These are phyloP conservation scores for Argopecten irradians DNA, from an alignment of 1,140 invertebrate genomes.

Conservation along the genomic window DNA sequence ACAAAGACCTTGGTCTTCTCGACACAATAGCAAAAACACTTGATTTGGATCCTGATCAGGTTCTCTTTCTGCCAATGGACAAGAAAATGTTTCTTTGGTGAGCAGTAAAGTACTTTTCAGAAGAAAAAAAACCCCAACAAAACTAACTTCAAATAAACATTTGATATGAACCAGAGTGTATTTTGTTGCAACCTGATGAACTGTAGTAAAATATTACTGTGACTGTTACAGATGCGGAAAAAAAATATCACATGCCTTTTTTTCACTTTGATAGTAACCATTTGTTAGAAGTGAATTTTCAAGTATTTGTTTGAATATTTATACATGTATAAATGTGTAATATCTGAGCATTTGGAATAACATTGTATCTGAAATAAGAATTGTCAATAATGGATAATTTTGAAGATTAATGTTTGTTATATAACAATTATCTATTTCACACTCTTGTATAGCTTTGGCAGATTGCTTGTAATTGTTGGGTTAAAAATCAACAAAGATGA, in stretches of 20 bases:
- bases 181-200: not conserved
- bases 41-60: conserved; percentile 1
- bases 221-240: not conserved
- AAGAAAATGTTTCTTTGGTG: not conserved
- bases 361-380: no score
- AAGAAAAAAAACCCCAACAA: not conserved
- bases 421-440: no score
- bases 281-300: no score
- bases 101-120: not conserved
- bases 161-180: not conserved
- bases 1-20: conserved; percentile 34
- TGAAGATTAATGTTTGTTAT: no score
- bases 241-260: no score
- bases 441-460: no score
- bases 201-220: not conserved
- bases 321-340: no score
- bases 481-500: not conserved
- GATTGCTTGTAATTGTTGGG: no score
- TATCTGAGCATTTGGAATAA: no score
- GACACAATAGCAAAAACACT: conserved; percentile 30
- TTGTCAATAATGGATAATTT: no score
- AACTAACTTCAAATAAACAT: not conserved
- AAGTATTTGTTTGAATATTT: no score
- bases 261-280: no score
- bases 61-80: conserved; percentile 29